Conservation (phyloP, 2,888 invertebrate genomes). For the Portevinia maculata region DNA sequence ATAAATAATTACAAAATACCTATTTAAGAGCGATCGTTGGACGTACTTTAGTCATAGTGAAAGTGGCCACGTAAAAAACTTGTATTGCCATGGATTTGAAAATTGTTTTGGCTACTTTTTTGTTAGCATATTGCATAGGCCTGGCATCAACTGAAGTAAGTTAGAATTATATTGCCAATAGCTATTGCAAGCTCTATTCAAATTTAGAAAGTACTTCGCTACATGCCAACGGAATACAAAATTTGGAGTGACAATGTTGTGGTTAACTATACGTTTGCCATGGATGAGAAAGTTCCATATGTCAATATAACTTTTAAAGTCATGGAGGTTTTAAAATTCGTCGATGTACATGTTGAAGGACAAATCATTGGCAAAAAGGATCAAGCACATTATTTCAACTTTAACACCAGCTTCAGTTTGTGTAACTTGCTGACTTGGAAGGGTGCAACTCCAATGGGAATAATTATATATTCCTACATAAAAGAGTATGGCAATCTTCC, state of each 20-base stretch:
- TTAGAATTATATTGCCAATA: neutral
- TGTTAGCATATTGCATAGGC: conserved; percentile 18
- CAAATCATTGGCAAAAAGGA: conserved; percentile 78
- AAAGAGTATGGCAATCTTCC: conserved; percentile 78
- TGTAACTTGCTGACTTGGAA: conserved; percentile 78
- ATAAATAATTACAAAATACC: conserved; percentile 29
- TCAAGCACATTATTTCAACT: conserved; percentile 75
- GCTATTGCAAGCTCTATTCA: neutral
- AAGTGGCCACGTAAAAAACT: neutral
- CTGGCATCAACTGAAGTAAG: conserved; percentile 49
- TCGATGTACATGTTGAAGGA: conserved; percentile 78
- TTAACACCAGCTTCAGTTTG: conserved; percentile 79
- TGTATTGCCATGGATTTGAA: conserved; percentile 21
- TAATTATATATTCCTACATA: conserved; percentile 77
- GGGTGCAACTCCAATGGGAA: conserved; percentile 78
- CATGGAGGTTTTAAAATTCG: conserved; percentile 77
- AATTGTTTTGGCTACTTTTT: neutral
- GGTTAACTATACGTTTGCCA: conserved; percentile 77
- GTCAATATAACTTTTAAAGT: conserved; percentile 79
- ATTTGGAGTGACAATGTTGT: conserved; percentile 80
- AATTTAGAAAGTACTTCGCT: conserved; percentile 81
- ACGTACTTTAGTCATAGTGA: neutral
- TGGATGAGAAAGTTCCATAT: conserved; percentile 79
- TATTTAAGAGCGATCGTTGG: conserved; percentile 40
- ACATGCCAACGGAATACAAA: conserved; percentile 79